phyloP scores from a whole-genome alignment of 2,888 invertebrate genomes.

The Candidula unifasciata region DNA sequence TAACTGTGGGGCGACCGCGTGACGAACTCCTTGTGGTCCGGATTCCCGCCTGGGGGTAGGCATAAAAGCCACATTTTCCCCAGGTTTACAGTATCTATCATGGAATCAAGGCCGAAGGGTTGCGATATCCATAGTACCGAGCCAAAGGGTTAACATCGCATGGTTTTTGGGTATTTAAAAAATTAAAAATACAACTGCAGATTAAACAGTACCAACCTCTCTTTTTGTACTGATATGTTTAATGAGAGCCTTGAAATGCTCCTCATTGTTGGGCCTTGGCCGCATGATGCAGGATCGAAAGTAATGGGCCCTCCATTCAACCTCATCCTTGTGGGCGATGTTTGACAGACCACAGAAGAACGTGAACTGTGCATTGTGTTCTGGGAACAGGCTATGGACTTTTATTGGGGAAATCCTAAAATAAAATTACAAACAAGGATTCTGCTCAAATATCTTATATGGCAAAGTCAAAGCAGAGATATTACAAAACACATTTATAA shows the following conservation, averaged over 20 bases:
- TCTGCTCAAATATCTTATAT: too few species aligned
- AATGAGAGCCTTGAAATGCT: slow-evolving; percentile 60
- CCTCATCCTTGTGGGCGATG: slow-evolving; percentile 42
- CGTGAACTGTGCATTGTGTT: slow-evolving; percentile 48
- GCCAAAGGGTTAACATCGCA: too few species aligned
- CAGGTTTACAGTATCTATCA: too few species aligned
- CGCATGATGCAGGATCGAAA: slow-evolving; percentile 50
- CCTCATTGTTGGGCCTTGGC: slow-evolving; percentile 57
- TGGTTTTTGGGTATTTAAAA: too few species aligned
- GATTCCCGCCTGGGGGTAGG: too few species aligned
- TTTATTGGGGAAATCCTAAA: slow-evolving; percentile 45
- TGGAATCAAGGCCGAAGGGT: too few species aligned
- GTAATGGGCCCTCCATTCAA: slow-evolving; percentile 48
- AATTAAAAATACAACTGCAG: too few species aligned
- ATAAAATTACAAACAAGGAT: background rate
- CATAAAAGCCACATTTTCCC: too few species aligned
- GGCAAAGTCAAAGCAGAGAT: too few species aligned
- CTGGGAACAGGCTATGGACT: slow-evolving; percentile 42
- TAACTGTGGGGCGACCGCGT: too few species aligned
- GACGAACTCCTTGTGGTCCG: too few species aligned
- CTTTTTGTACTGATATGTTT: slow-evolving; percentile 57
- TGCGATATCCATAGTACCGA: too few species aligned
- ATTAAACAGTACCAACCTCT: slow-evolving; percentile 38
- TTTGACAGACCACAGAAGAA: slow-evolving; percentile 46
- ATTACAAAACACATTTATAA: background rate